Evolutionary conservation across 2,113 vertebrate species (phyloP).

Genomic region (Plecotus auritus): DNA sequence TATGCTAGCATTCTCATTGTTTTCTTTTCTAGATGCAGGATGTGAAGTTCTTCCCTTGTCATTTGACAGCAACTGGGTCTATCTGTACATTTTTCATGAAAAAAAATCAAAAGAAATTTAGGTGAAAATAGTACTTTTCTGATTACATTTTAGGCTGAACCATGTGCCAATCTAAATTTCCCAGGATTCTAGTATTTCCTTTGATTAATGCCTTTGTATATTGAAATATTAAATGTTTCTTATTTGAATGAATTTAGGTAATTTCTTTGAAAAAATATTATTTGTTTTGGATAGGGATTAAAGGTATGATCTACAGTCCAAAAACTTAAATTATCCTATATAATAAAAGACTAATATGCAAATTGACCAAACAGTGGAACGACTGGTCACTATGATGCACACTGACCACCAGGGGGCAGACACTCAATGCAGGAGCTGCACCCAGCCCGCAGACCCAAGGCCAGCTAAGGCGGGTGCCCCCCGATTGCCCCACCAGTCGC

Average conservation of each 20-base stretch:
- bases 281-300: neutral
- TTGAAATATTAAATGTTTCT: neutral
- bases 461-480: too few relatives aligned
- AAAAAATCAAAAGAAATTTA: neutral
- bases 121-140: neutral
- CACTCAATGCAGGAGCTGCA: too few relatives aligned
- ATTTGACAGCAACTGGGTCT: neutral
- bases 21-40: neutral
- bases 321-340: neutral
- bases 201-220: neutral
- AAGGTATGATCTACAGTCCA: neutral
- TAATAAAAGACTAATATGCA: neutral
- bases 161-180: neutral
- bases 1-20: neutral
- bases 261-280: neutral
- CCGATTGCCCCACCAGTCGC: too few relatives aligned
- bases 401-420: too few relatives aligned
- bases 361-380: too few relatives aligned
- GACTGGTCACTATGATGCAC: too few relatives aligned
- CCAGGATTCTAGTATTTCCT: neutral
- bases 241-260: slow-evolving; percentile 17
- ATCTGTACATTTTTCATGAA: neutral
- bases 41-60: neutral
- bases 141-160: neutral
- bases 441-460: too few relatives aligned